phyloP scores from a whole-genome alignment of 2,797 vertebrate genomes.

The Euphonia xanthogaster region DNA sequence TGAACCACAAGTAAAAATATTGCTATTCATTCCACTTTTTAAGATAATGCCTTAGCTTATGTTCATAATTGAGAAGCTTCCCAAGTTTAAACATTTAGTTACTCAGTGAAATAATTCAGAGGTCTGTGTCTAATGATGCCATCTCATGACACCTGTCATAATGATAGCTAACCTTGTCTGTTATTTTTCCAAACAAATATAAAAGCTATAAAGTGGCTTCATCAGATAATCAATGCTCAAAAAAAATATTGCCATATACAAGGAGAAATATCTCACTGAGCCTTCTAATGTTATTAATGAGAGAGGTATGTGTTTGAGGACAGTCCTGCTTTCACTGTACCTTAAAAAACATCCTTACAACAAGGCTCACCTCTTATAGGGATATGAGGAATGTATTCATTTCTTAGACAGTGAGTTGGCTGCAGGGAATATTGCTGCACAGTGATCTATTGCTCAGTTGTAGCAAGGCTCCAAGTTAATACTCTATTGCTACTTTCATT shows the following conservation, averaged over 20 bases:
- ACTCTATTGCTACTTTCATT: background rate
- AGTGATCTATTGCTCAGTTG: background rate
- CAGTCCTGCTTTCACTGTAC: background rate
- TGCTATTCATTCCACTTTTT: background rate
- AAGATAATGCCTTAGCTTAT: background rate
- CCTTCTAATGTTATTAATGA: background rate
- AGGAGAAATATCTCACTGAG: background rate
- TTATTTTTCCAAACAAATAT: background rate
- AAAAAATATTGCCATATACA: background rate
- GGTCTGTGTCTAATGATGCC: background rate
- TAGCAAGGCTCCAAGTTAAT: background rate
- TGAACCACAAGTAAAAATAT: background rate
- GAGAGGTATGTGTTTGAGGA: background rate
- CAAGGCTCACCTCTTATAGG: background rate
- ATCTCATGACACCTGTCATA: background rate
- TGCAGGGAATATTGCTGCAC: background rate
- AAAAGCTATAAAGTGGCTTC: background rate
- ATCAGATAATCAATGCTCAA: background rate
- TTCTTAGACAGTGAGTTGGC: background rate
- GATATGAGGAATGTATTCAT: background rate
- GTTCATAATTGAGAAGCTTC: background rate
- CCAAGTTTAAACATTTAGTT: background rate
- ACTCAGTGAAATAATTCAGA: background rate
- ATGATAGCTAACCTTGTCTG: background rate
- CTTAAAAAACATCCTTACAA: background rate